A percentile compares a stretch with the other conserved stretches of the same genome.
Conservation (phyloP, 30 jellyfish, hydroid and myxozoan genomes). For the Nemopilema nomurai region DNA sequence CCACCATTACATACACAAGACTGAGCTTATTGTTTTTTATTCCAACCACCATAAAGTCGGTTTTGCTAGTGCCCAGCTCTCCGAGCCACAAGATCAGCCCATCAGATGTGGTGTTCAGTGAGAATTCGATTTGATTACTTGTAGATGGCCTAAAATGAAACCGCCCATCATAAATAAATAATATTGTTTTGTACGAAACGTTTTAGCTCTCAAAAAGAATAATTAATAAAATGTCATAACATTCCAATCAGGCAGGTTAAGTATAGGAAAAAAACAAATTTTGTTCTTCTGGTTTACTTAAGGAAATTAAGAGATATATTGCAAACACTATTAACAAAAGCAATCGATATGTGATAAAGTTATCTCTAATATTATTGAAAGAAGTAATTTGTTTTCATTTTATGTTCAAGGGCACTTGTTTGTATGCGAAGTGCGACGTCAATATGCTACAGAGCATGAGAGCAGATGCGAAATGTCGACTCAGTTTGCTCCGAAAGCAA, state of each 20-base stretch:
- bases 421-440: background rate
- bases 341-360: background rate
- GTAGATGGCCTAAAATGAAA: slow-evolving; percentile 44
- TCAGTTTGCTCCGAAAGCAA: background rate
- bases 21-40: slow-evolving; percentile 42
- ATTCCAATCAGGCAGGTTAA: background rate
- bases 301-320: too few relatives aligned
- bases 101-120: slow-evolving; percentile 73
- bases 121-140: slow-evolving; percentile 49
- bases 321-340: background rate
- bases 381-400: background rate
- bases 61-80: slow-evolving; percentile 29
- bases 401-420: background rate
- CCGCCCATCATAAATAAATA: background rate
- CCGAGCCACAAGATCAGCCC: slow-evolving; percentile 82
- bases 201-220: background rate
- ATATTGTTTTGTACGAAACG: background rate
- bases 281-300: too few relatives aligned
- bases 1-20: slow-evolving; percentile 25
- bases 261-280: background rate
- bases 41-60: slow-evolving; percentile 70
- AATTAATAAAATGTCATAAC: background rate
- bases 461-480: background rate
- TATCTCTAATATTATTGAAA: background rate
- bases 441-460: background rate